These are phyloP conservation scores for Crotalus horridus DNA, from an alignment of 2,113 vertebrate genomes.

Conservation along the genomic window DNA sequence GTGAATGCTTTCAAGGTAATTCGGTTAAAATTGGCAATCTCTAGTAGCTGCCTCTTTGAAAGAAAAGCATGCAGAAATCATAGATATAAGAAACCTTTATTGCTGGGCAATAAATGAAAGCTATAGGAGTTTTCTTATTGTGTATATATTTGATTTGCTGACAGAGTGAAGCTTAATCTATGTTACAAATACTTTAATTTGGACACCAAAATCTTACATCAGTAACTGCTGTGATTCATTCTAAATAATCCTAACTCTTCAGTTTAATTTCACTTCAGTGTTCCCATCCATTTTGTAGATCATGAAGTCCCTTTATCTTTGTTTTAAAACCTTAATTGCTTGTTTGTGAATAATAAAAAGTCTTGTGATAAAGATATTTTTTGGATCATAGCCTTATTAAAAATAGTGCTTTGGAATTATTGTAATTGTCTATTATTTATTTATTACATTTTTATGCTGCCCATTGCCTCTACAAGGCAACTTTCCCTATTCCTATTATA, in stretches of 20 bases:
- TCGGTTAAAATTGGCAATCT: neutral
- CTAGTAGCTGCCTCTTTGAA: neutral
- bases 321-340: neutral
- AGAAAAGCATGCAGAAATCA: neutral
- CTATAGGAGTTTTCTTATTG: neutral
- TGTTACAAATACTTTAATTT: neutral
- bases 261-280: neutral
- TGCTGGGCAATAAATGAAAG: neutral
- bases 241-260: neutral
- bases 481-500: neutral
- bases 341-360: neutral
- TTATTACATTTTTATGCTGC: neutral
- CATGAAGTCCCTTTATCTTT: neutral
- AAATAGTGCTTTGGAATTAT: neutral
- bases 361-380: neutral
- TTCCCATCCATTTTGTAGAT: neutral
- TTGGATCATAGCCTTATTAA: neutral
- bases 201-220: neutral
- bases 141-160: neutral
- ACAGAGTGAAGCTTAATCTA: neutral
- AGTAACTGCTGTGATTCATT: neutral
- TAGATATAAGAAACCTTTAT: neutral
- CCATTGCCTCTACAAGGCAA: neutral
- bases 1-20: conserved; percentile 90
- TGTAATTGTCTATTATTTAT: neutral